Evolutionary conservation across 37 sponge, comb jelly and placozoan genomes (phyloP), one percentile per base, ranked within the genome.

Genomic region (Ianthella basta): DNA sequence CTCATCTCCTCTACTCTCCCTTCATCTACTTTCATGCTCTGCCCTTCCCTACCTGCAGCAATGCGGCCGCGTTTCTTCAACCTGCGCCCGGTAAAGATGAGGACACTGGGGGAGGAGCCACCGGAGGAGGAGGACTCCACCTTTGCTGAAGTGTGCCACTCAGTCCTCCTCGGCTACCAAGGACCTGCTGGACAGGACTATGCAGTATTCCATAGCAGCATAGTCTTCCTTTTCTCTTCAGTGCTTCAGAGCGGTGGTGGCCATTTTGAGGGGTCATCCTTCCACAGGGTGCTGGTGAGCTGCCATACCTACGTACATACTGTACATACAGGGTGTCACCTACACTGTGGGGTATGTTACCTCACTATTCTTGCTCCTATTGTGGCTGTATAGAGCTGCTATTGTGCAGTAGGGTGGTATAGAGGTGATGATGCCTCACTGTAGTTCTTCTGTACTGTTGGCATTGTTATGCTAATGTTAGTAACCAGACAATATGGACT

Each of bases 21-120:
- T 18, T 21, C 8, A 24, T 72, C 74, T 8, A 30, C 74, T 8
- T 2, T 72, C 35, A 3, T 14, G 5, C 29, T 14, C 23, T 72
- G 35, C 40, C 53, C 54, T 25, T 2, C 37, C 50, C 40, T 50
- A 15, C 54, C 23, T 66, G 0, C 53, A 61, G 87, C 30, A 4
- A 32, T 80, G 15, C 55, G 24, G 59, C 89, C 89, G 0, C 66
- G 44, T 55, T 92, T 92, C 87, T 92, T 84, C 56, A 86, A 86
- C 59, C 79, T 92, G 56, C 55, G 89, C 29, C 83, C 84, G n/a
- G 68, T 64, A 55, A 83, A 83, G 68, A 75, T 75, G 78, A 39
- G 24, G 21, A 36, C 37, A 13, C 23, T 75, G 40, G 60, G 18
- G 60, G 75, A 50, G n/a, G 86, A 86, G 38, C n/a, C 59, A 23